These are phyloP conservation scores for Rhinogobio ventralis DNA, from an alignment of 2,797 vertebrate genomes.

Conservation along the genomic window DNA sequence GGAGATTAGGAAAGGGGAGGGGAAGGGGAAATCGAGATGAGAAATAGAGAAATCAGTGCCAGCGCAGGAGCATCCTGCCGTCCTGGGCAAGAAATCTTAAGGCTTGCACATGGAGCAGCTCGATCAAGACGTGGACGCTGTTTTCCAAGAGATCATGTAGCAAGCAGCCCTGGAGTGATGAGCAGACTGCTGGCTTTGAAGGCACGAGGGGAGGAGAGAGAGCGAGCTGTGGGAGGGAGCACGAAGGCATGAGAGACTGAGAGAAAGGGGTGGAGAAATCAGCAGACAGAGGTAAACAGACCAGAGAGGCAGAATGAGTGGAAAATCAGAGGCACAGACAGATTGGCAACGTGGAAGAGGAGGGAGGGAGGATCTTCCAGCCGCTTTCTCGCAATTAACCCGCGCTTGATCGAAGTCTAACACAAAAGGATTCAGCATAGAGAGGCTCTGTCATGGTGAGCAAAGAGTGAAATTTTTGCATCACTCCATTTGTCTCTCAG, in stretches of 20 bases:
- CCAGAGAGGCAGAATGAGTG: conserved; percentile 64
- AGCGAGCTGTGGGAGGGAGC: conserved; percentile 69
- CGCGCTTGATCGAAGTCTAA: conserved; percentile 72
- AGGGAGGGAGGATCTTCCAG: conserved; percentile 64
- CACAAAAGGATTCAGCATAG: conserved; percentile 72
- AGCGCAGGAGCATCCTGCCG: conserved; percentile 70
- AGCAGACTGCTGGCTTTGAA: conserved; percentile 76
- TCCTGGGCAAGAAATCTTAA: conserved; percentile 63
- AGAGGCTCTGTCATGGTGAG: conserved; percentile 74
- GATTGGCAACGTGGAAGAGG: conserved; percentile 40
- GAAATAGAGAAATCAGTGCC: conserved; percentile 73
- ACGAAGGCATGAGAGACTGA: conserved; percentile 55
- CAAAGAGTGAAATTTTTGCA: conserved; percentile 65
- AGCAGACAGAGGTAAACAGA: conserved; percentile 63
- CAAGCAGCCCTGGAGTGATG: conserved; percentile 76
- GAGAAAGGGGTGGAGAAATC: conserved; percentile 57
- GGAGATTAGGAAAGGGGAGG: conserved; percentile 63
- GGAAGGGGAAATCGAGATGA: conserved; percentile 61
- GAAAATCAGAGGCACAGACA: conserved; percentile 41
- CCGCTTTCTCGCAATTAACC: conserved; percentile 71
- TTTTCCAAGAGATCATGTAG: conserved; percentile 86
- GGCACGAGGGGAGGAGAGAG: conserved; percentile 72
- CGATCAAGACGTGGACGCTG: conserved; percentile 63
- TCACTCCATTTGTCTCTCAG: conserved; percentile 74
- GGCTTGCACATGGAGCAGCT: conserved; percentile 57